Conservation (phyloP, 2,888 invertebrate species). For the Drosophila mettleri region DNA sequence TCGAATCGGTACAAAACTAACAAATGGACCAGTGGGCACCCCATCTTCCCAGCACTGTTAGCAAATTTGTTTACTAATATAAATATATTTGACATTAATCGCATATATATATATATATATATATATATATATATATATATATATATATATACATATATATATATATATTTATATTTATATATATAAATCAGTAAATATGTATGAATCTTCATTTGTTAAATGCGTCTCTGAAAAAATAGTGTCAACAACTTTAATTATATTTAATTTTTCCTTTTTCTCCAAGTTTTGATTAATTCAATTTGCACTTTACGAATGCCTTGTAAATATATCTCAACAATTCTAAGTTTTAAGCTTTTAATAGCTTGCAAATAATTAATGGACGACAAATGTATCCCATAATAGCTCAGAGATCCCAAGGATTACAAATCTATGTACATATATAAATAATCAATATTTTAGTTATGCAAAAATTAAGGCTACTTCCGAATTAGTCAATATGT, state of each 20-base stretch:
- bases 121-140: slow-evolving; percentile 43
- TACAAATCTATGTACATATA: too few relatives aligned
- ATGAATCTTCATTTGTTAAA: slow-evolving; percentile 65
- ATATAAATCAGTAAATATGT: slow-evolving; percentile 33
- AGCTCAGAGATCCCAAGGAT: not conserved
- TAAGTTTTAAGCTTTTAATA: slow-evolving; percentile 33
- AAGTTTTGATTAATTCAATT: slow-evolving; percentile 47
- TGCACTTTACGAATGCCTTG: slow-evolving; percentile 35
- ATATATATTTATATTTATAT: slow-evolving; percentile 25
- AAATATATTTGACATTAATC: slow-evolving; percentile 49
- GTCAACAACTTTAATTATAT: slow-evolving; percentile 53
- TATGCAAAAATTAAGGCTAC: slow-evolving; percentile 7
- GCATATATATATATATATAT: slow-evolving; percentile 14
- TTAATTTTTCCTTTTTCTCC: slow-evolving; percentile 12
- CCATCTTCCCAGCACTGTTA: slow-evolving; percentile 49
- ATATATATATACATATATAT: too few relatives aligned
- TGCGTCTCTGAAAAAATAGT: slow-evolving; percentile 79
- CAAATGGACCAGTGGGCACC: slow-evolving; percentile 47
- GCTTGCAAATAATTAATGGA: slow-evolving; percentile 29
- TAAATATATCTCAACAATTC: slow-evolving; percentile 58
- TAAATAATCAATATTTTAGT: not conserved
- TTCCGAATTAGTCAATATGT: not conserved
- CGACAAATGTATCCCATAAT: slow-evolving; percentile 6
- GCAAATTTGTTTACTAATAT: slow-evolving; percentile 62
- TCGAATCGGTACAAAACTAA: slow-evolving; percentile 68